Evolutionary conservation across 2,113 vertebrate genomes (phyloP), one percentile per base, ranked within the genome.

Genomic region (zebrafish (Danio rerio)): DNA sequence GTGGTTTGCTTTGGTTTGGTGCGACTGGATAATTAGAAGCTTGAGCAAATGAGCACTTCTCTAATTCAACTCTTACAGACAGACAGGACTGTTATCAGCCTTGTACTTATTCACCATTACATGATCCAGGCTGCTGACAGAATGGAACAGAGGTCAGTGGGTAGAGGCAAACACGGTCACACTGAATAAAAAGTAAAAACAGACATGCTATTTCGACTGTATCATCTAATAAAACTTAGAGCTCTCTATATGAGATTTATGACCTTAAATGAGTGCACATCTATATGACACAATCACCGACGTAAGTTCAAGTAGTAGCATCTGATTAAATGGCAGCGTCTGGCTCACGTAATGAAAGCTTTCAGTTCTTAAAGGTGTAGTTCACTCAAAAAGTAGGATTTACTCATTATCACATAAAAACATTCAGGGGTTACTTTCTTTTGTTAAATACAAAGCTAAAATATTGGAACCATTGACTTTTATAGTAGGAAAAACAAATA

Each of bases 71-170:
- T 81, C 78, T 86, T 59, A 72, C 49, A 69, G 21, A 81, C 82
- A 86, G 81, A 59, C 81, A 50, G 78, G 56, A 43, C 81, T 76
- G 81, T 70, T 83, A 83, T 83, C 77, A 83, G 65, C 61, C 85
- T 83, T 83, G 85, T 78, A 83, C 78, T 77, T 77, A 80, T 79
- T 68, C 81, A 77, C 65, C 78, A 83, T 83, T 81, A 86, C 81
- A 83, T 63, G 73, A 78, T 40, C 55, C 77, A 65, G 78, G 65
- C 63, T 62, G 81, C 81, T 80, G 85, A 83, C 77, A 56, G 55
- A 76, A 83, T 63, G 62, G 77, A 81, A 83, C 77, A 76, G 71
- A 59, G 78, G 53, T 13, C 81, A 63, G 71, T 53, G 20, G 61
- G 70, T 42, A 74, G 72, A 65, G 52, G 7, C 81, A 16, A 45